Evolutionary conservation across 92 coral and sea anemone species (phyloP).

Genomic region (Umimayanthus chanpuru): DNA sequence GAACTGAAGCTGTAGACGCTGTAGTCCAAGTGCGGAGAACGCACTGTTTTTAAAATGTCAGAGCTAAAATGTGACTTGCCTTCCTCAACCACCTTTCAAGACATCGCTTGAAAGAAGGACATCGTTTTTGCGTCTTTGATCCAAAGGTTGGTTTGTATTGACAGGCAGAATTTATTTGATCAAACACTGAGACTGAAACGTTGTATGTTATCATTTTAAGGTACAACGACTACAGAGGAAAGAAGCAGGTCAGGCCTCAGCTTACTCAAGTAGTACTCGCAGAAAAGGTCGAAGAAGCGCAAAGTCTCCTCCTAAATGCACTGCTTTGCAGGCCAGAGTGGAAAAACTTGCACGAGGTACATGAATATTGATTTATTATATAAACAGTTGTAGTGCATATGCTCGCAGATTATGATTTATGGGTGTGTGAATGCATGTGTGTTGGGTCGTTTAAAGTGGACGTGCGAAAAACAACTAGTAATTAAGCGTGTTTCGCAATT

Average conservation of each 20-base stretch:
- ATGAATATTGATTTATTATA: too few species aligned
- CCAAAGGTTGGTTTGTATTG: too few species aligned
- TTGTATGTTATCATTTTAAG: conserved; percentile 9
- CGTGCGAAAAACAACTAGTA: too few species aligned
- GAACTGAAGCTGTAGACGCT: too few species aligned
- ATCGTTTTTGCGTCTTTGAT: too few species aligned
- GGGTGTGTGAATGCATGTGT: too few species aligned
- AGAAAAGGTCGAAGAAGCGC: conserved; percentile 47
- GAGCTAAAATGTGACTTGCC: conserved; percentile 1
- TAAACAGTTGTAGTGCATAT: not conserved
- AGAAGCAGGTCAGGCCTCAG: conserved; percentile 36
- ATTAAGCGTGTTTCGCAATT: too few species aligned
- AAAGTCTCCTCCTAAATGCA: conserved; percentile 42
- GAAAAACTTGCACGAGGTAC: conserved; percentile 45
- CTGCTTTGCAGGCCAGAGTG: conserved; percentile 44
- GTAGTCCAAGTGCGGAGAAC: too few species aligned
- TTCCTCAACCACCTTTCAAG: not conserved
- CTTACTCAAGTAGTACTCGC: conserved; percentile 18
- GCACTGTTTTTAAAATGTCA: not conserved
- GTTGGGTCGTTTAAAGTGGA: too few species aligned
- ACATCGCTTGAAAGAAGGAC: too few species aligned
- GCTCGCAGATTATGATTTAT: conserved; percentile 43
- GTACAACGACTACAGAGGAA: conserved; percentile 43
- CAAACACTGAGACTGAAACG: not conserved
- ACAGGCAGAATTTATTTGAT: conserved; percentile 30